phyloP scores from a whole-genome alignment of 2,113 vertebrate genomes.

The Istiophorus platypterus region DNA sequence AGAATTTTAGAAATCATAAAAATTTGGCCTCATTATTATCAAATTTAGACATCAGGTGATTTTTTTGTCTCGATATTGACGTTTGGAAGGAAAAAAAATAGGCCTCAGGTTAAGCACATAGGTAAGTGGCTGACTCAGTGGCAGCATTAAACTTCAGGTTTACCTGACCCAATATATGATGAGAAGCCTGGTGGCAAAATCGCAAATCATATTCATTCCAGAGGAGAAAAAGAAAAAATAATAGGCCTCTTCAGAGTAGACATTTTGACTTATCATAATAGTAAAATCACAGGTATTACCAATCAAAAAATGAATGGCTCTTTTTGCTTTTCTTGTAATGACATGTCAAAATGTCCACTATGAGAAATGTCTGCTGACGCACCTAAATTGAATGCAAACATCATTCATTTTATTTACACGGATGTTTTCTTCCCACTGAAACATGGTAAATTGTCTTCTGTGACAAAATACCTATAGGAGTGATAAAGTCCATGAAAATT shows the following conservation, averaged over 20 bases:
- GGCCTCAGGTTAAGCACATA: neutral
- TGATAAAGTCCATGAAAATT: neutral
- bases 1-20: neutral
- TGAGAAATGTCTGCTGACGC: neutral
- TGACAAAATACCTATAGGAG: neutral
- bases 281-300: neutral
- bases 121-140: neutral
- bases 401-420: neutral
- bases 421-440: neutral
- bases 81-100: neutral
- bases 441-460: neutral
- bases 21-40: neutral
- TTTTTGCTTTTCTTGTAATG: neutral
- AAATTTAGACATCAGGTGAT: neutral
- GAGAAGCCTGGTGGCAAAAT: neutral
- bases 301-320: constrained; percentile 5
- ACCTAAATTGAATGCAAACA: neutral
- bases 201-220: neutral
- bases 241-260: neutral
- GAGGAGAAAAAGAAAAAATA: neutral
- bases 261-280: constrained; percentile 7
- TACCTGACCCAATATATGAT: neutral
- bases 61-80: too few relatives aligned
- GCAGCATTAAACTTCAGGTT: neutral
- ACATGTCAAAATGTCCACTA: neutral